A percentile compares a stretch with the other conserved stretches of the same genome.
Evolutionary conservation across 2,113 vertebrate genomes (phyloP).

Genomic region (Panthera leo): DNA sequence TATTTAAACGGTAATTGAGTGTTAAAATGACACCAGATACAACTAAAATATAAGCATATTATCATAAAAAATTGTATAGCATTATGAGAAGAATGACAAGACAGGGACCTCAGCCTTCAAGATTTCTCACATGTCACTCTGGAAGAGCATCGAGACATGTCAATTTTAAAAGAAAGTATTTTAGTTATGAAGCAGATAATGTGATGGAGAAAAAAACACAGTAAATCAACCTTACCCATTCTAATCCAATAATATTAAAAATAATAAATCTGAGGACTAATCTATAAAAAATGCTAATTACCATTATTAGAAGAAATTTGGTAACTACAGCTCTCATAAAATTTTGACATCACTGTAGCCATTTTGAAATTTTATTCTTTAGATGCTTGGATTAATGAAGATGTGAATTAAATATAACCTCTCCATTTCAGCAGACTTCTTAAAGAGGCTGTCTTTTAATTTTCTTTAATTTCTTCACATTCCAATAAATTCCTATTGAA

Average conservation of each 20-base stretch:
- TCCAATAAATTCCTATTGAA: slow-evolving; percentile 48
- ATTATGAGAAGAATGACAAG: background rate
- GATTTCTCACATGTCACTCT: background rate
- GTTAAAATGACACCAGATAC: background rate
- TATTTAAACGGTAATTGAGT: background rate
- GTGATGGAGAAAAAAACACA: background rate
- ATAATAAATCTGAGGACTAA: slow-evolving; percentile 10
- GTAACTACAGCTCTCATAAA: background rate
- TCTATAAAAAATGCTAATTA: slow-evolving; percentile 42
- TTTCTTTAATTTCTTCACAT: slow-evolving; percentile 57
- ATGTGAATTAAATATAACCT: slow-evolving; percentile 36
- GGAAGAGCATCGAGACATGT: slow-evolving; percentile 24
- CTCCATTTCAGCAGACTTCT: slow-evolving; percentile 53
- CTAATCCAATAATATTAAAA: background rate
- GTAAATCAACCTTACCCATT: background rate
- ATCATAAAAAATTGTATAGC: background rate
- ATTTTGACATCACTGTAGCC: background rate
- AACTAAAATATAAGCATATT: slow-evolving; percentile 11
- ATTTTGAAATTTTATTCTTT: slow-evolving; percentile 5
- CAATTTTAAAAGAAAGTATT: slow-evolving; percentile 60
- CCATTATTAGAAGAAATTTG: slow-evolving; percentile 6
- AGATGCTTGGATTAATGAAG: slow-evolving; percentile 46
- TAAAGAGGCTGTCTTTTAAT: slow-evolving; percentile 44
- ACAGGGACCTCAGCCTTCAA: background rate
- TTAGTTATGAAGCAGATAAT: slow-evolving; percentile 16